Percentiles rank a stretch among this genome's conserved stretches.
Conservation (phyloP, 2,888 invertebrate species). For the Neoascia interrupta region DNA sequence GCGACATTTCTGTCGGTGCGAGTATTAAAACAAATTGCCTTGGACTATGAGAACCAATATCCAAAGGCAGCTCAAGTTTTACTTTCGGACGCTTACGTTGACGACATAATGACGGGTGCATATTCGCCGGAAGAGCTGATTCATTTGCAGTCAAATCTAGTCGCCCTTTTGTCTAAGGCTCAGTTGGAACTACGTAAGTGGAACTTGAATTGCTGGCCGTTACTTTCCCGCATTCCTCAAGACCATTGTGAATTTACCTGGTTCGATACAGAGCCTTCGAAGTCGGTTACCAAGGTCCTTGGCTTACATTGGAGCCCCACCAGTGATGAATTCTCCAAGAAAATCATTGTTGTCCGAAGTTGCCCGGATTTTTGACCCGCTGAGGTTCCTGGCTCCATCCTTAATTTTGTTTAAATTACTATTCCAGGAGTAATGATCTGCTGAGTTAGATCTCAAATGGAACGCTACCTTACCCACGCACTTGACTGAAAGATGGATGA, state of each 20-base stretch:
- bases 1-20: neutral
- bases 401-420: neutral
- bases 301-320: conserved; percentile 48
- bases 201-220: conserved; percentile 10
- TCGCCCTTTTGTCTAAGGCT: no score
- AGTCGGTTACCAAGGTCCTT: neutral
- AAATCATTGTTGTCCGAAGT: neutral
- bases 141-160: no score
- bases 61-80: neutral
- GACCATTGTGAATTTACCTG: conserved; percentile 1
- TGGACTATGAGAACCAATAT: neutral
- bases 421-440: conserved; percentile 4
- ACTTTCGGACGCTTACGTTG: no score
- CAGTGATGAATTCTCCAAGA: conserved; percentile 14
- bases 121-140: no score
- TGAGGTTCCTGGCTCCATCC: conserved; percentile 1
- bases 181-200: no score
- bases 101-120: no score
- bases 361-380: conserved; percentile 1
- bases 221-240: neutral
- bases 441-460: neutral
- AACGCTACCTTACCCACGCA: neutral
- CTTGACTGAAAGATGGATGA: neutral
- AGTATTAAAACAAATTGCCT: neutral
- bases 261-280: neutral